Evolutionary conservation across 2,888 invertebrate genomes (phyloP), one percentile per base, ranked within the genome.

Genomic region (Acronicta aceris): DNA sequence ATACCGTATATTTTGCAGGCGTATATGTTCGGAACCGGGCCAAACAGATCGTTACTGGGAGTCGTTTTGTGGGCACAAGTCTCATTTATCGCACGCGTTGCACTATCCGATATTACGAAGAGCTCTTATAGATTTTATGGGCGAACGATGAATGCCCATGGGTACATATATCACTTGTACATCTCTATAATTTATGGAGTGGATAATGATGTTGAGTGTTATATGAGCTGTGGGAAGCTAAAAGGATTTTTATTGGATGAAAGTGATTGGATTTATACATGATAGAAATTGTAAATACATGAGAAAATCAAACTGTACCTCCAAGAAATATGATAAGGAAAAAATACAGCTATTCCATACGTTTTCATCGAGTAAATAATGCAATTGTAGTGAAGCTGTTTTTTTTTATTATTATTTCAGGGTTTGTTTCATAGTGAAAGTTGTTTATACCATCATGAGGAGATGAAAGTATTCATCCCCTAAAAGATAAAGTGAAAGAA

Each of bases 141-240:
- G 68, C 51, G 53, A 60, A 78, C 80, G 78, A 83, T 89, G 90
- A 92, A 90, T 91, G 87, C 92, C 90, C 91, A 74, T 62, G 91
- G 90, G 83, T 81, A 81, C 84, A 90, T 92, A 87, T 84, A 90
- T 91, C 91, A 90, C 78, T n/a, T 81, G 81, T 75, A 82, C 84
- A 87, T 86, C 85, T 89, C 89, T 72, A 57, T 70, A 70, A 91
- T 91, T 91, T 90, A 91, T 88, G 83, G 80, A 65, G 61, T 64
- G 54, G 64, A 71, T 77, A 77, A 77, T 74, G 62, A 68, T 71
- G 68, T 52, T 59, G 71, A 64, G 67, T 65, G 73, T 52, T 68
- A 68, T 59, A 73, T 63, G 69, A 73, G 71, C 71, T 55, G 48
- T 40, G 45, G 53, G 33, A 48, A 61, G 66, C 69, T 73, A 73